Conservation (phyloP, 30 jellyfish, hydroid and myxozoan species). For the Chrysaora quinquecirrha region DNA sequence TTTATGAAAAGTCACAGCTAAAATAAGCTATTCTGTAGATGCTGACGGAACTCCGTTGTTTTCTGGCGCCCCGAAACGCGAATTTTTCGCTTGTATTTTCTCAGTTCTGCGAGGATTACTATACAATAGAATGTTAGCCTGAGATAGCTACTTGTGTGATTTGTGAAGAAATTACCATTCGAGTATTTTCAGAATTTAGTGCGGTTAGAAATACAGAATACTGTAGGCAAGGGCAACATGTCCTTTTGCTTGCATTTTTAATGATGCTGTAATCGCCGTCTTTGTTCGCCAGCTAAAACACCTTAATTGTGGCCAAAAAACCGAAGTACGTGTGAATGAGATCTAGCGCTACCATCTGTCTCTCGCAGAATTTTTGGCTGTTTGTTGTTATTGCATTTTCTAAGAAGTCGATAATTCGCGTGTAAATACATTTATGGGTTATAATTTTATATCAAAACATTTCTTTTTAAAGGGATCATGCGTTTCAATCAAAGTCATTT, state of each 20-base stretch:
- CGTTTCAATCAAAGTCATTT: too few species aligned
- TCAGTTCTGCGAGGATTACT: too few species aligned
- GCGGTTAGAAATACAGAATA: slow-evolving; percentile 45
- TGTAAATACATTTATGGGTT: not conserved
- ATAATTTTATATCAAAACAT: not conserved
- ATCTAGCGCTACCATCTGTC: slow-evolving; percentile 50
- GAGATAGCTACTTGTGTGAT: too few species aligned
- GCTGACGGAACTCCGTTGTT: too few species aligned
- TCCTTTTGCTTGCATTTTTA: slow-evolving; percentile 74
- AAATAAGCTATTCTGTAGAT: not conserved
- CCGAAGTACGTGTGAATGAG: slow-evolving; percentile 45
- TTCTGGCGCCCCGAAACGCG: too few species aligned
- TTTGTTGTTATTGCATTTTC: not conserved
- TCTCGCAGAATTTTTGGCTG: slow-evolving; percentile 7
- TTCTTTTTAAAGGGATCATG: not conserved
- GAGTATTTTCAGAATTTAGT: slow-evolving; percentile 23
- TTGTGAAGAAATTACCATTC: slow-evolving; percentile 11
- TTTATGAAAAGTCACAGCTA: not conserved
- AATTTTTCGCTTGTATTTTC: too few species aligned
- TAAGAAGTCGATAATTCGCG: not conserved
- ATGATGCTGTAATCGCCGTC: slow-evolving; percentile 57
- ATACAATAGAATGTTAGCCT: too few species aligned
- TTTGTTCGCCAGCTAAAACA: slow-evolving; percentile 63
- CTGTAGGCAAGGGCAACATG: slow-evolving; percentile 69
- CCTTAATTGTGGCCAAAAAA: slow-evolving; percentile 55